These are phyloP conservation scores for Margarornis squamiger DNA, from an alignment of 2,797 vertebrate genomes.

Conservation along the genomic window DNA sequence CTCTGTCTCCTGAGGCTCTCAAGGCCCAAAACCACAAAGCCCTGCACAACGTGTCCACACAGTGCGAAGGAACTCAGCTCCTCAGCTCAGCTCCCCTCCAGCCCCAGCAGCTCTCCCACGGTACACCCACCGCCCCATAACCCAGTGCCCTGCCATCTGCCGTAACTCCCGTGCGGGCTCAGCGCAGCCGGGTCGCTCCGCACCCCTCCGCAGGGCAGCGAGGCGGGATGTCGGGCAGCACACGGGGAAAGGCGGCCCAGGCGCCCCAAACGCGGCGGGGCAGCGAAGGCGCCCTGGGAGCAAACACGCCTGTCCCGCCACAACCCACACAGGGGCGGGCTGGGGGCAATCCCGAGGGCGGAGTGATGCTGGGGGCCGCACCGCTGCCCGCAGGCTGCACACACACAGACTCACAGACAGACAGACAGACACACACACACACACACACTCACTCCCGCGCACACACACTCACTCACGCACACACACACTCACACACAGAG, in stretches of 20 bases:
- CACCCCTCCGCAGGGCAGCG: accelerated
- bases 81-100: neutral
- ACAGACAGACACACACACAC: no score
- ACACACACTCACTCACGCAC: no score
- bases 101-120: neutral
- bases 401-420: no score
- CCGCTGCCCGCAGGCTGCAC: no score
- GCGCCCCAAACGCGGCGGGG: no score
- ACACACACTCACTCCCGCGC: no score
- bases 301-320: accelerated
- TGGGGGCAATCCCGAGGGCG: no score
- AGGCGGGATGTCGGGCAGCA: neutral
- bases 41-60: neutral
- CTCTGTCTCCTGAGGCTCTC: neutral
- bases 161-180: accelerated
- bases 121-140: neutral
- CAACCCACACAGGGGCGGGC: accelerated
- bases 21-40: neutral
- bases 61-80: neutral
- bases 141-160: neutral
- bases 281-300: neutral
- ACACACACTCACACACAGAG: no score
- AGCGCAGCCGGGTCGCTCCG: neutral
- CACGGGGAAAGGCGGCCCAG: no score
- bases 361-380: no score